A percentile compares a stretch with the other conserved stretches of the same genome.
These are phyloP conservation scores for Tinamus guttatus DNA, from an alignment of 2,113 vertebrate genomes.

Conservation along the genomic window DNA sequence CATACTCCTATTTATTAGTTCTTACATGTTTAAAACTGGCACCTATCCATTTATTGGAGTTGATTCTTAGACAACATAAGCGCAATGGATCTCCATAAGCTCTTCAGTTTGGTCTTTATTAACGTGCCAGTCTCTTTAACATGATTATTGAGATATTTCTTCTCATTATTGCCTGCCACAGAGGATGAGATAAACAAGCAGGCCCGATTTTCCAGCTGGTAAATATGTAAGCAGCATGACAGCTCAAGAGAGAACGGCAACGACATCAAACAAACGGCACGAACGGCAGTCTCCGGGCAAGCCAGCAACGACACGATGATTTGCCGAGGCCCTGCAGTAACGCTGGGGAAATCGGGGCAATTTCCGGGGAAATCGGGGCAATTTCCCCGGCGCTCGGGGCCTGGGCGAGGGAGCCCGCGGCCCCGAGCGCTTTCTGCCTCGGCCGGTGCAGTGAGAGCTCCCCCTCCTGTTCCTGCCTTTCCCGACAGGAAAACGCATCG, in stretches of 20 bases:
- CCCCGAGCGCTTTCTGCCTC: background rate
- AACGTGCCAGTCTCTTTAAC: background rate
- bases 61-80: background rate
- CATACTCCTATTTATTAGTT: background rate
- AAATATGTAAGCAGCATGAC: background rate
- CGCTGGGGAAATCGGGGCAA: background rate
- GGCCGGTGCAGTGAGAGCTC: slow-evolving; percentile 52
- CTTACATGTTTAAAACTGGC: background rate
- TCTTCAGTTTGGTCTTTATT: background rate
- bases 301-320: fast-evolving
- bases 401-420: background rate
- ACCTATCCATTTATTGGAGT: background rate
- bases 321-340: background rate
- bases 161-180: background rate
- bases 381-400: no score
- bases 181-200: background rate
- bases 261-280: background rate
- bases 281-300: background rate
- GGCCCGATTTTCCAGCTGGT: background rate
- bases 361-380: background rate
- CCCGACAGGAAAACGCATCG: background rate
- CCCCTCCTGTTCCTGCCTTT: slow-evolving; percentile 44
- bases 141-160: background rate
- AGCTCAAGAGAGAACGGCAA: background rate
- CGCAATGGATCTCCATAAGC: background rate